Evolutionary conservation across 2,113 vertebrate genomes (phyloP).

Genomic region (Formicarius rufipectus): DNA sequence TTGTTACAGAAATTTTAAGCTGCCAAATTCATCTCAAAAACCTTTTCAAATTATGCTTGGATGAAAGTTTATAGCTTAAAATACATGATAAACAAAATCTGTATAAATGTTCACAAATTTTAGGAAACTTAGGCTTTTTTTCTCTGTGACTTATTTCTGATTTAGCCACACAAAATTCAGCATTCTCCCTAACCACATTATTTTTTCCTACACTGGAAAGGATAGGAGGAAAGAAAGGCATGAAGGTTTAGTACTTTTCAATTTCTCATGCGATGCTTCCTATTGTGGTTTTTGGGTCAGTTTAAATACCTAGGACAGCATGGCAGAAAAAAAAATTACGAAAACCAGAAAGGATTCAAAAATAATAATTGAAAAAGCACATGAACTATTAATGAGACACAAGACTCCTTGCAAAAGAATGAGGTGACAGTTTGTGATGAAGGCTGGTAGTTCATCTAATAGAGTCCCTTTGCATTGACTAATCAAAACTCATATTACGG

Average conservation of each 20-base stretch:
- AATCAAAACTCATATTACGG: too few species aligned
- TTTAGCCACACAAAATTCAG: not conserved
- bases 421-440: fast-evolving
- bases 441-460: not conserved
- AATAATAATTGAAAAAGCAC: not conserved
- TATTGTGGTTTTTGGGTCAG: not conserved
- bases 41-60: not conserved
- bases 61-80: constrained; percentile 21
- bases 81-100: not conserved
- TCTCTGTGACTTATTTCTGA: not conserved
- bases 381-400: not conserved
- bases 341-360: not conserved
- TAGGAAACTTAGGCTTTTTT: not conserved
- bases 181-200: not conserved
- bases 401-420: not conserved
- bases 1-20: constrained; percentile 23
- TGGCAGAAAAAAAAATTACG: not conserved
- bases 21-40: constrained; percentile 27
- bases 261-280: not conserved
- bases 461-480: not conserved
- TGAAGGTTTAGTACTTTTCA: not conserved
- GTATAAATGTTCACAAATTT: constrained; percentile 26
- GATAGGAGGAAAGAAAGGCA: not conserved
- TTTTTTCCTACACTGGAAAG: not conserved
- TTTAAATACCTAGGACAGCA: not conserved